These are phyloP conservation scores for Echinops telfairi DNA, from an alignment of 2,113 vertebrate species.

Conservation along the genomic window DNA sequence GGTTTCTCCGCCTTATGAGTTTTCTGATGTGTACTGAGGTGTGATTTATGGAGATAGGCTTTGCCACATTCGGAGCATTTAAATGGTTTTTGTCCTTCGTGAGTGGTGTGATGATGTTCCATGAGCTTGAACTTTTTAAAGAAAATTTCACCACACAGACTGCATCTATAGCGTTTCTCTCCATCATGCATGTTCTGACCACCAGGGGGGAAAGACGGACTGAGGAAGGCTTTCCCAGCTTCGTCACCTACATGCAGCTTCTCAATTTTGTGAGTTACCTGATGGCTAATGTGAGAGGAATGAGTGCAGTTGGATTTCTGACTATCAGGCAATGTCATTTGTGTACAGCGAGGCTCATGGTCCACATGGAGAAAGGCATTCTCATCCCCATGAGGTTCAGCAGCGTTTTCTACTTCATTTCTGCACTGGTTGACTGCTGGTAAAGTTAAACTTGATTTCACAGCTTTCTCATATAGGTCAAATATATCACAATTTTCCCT, in stretches of 20 bases:
- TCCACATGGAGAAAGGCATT: background rate
- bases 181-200: background rate
- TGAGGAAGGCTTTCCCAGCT: background rate
- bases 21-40: background rate
- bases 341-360: background rate
- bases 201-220: background rate
- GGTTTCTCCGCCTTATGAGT: background rate
- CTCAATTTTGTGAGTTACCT: background rate
- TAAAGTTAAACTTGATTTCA: background rate
- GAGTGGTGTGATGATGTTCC: background rate
- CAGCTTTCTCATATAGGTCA: background rate
- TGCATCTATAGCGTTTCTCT: background rate
- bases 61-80: background rate
- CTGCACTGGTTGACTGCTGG: background rate
- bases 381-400: background rate
- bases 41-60: background rate
- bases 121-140: background rate
- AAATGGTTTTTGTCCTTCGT: background rate
- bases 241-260: background rate
- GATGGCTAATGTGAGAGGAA: background rate
- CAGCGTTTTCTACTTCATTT: background rate
- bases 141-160: background rate
- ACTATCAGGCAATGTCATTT: background rate
- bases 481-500: background rate
- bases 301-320: background rate